Evolutionary conservation across 2,888 invertebrate genomes (phyloP).

Genomic region (Luperina testacea): DNA sequence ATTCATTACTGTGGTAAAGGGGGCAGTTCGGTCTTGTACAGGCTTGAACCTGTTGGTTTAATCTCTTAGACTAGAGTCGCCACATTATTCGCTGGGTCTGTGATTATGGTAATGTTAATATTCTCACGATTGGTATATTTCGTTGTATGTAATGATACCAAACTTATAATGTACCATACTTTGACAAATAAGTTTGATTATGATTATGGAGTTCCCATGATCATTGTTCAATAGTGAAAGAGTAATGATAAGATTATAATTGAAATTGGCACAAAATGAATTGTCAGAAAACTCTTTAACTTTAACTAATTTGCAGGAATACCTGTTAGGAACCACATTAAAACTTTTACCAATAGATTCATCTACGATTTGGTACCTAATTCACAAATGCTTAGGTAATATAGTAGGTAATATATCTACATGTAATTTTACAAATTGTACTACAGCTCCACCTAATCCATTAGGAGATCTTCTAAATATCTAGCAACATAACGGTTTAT

Average conservation of each 20-base stretch:
- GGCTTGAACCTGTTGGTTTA: constrained; percentile 39
- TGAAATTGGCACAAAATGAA: neutral
- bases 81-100: constrained; percentile 24
- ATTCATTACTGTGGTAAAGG: constrained; percentile 45
- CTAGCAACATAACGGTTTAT: neutral
- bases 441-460: neutral
- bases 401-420: neutral
- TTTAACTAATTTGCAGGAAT: neutral
- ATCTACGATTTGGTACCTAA: neutral
- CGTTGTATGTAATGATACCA: neutral
- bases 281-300: neutral
- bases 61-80: constrained; percentile 34
- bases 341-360: neutral
- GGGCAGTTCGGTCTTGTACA: constrained; percentile 33
- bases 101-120: constrained; percentile 2
- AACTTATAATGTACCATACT: neutral
- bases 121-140: constrained; percentile 22
- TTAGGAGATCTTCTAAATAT: neutral
- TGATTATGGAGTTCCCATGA: neutral
- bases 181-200: neutral
- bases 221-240: neutral
- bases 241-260: too few relatives aligned
- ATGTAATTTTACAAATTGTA: neutral
- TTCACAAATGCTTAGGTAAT: neutral
- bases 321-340: neutral